These are phyloP conservation scores for Clavelina lepadiformis DNA, from an alignment of 23 tunicate genomes.

Conservation along the genomic window DNA sequence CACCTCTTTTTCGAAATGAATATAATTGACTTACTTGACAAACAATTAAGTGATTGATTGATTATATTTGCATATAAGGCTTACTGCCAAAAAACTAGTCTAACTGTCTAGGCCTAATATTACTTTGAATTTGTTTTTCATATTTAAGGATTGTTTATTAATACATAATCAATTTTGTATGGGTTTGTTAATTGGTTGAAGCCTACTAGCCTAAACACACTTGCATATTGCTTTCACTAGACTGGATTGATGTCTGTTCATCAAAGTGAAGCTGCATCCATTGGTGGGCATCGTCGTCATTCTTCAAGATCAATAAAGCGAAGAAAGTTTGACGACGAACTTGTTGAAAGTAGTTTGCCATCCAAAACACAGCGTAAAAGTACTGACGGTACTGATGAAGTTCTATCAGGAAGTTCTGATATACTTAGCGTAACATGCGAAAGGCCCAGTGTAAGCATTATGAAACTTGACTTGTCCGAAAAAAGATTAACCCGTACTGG, in stretches of 20 bases:
- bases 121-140: too few relatives aligned
- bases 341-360: conserved; percentile 76
- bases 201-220: too few relatives aligned
- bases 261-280: neutral
- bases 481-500: neutral
- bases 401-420: neutral
- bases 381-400: conserved; percentile 30
- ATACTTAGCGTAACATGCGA: neutral
- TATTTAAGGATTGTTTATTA: too few relatives aligned
- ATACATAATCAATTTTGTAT: too few relatives aligned
- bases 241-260: conserved; percentile 4
- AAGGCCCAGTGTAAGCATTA: neutral
- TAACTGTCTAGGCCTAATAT: too few relatives aligned
- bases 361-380: conserved; percentile 36
- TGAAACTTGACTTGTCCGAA: neutral
- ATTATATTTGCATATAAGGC: too few relatives aligned
- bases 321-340: conserved; percentile 70
- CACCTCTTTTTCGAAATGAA: too few relatives aligned
- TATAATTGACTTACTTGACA: too few relatives aligned
- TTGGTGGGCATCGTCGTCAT: conserved; percentile 43
- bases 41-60: too few relatives aligned
- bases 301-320: conserved; percentile 70
- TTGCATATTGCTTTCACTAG: too few relatives aligned
- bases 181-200: too few relatives aligned
- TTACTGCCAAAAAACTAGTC: too few relatives aligned